Percentiles rank a stretch among this genome's conserved stretches.
These are phyloP conservation scores for Euura lappo DNA, from an alignment of 1,140 invertebrate genomes.

Conservation along the genomic window DNA sequence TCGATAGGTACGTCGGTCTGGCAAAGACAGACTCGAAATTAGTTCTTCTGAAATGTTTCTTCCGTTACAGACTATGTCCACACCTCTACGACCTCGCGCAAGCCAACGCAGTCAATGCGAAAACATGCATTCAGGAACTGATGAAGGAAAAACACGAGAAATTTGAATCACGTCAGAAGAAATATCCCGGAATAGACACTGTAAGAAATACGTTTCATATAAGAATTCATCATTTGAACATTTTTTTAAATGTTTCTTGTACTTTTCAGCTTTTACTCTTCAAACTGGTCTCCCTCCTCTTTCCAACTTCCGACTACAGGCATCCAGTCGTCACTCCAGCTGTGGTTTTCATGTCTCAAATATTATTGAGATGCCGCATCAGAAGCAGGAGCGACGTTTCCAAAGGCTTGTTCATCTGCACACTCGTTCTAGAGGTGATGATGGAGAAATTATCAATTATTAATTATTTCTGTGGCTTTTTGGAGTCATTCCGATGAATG, in stretches of 20 bases:
- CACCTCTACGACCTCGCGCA: conserved; percentile 78
- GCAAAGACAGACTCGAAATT: conserved; percentile 10
- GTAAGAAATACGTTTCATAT: conserved; percentile 41
- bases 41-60: conserved; percentile 18
- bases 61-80: conserved; percentile 64
- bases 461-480: conserved; percentile 26
- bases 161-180: conserved; percentile 68
- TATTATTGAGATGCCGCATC: conserved; percentile 70
- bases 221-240: conserved; percentile 20
- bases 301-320: conserved; percentile 87
- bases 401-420: conserved; percentile 79
- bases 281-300: conserved; percentile 78
- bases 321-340: conserved; percentile 87
- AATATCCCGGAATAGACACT: conserved; percentile 74
- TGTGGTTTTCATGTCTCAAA: conserved; percentile 82
- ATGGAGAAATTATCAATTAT: conserved; percentile 15
- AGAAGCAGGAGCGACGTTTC: conserved; percentile 71
- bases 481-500: conserved; percentile 15
- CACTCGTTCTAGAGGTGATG: conserved; percentile 75
- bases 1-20: conserved; percentile 50
- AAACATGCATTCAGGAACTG: conserved; percentile 69
- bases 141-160: conserved; percentile 76
- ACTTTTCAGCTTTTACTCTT: conserved; percentile 76
- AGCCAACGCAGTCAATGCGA: conserved; percentile 70
- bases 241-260: conserved; percentile 25